Percentiles rank a stretch among this genome's conserved stretches.
Conservation (phyloP, 1,140 invertebrate species). For the Condylostylus longicornis region DNA sequence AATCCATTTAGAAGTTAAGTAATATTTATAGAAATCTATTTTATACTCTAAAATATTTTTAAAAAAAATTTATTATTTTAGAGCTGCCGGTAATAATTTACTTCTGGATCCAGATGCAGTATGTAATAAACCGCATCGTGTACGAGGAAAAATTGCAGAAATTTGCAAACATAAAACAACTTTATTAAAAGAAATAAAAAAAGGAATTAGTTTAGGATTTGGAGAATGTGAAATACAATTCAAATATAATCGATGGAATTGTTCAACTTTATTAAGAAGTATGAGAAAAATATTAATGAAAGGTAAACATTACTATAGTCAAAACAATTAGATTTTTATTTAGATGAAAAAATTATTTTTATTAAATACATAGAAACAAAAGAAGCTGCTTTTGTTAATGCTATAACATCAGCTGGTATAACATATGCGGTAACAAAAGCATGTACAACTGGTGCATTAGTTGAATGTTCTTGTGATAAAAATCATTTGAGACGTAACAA, state of each 20-base stretch:
- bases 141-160: constrained; percentile 56
- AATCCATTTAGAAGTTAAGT: no score
- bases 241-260: constrained; percentile 69
- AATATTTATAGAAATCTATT: no score
- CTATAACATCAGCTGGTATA: constrained; percentile 83
- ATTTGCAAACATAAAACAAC: constrained; percentile 52
- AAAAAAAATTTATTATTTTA: constrained; percentile 32
- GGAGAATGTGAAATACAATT: constrained; percentile 76
- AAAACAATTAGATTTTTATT: no score
- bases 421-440: constrained; percentile 77
- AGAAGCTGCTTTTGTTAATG: constrained; percentile 85
- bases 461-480: constrained; percentile 78
- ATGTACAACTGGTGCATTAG: constrained; percentile 71
- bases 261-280: constrained; percentile 57
- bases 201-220: constrained; percentile 61
- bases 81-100: constrained; percentile 65
- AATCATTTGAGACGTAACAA: constrained; percentile 31
- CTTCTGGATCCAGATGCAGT: constrained; percentile 76
- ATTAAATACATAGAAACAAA: constrained; percentile 61
- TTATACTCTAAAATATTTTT: no score
- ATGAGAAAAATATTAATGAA: constrained; percentile 65
- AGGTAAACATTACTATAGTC: constrained; percentile 41
- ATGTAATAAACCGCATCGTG: constrained; percentile 63
- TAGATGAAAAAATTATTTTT: constrained; percentile 2
- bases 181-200: constrained; percentile 58